Conservation (phyloP, 2,888 invertebrate genomes). For the Tiphia femorata region DNA sequence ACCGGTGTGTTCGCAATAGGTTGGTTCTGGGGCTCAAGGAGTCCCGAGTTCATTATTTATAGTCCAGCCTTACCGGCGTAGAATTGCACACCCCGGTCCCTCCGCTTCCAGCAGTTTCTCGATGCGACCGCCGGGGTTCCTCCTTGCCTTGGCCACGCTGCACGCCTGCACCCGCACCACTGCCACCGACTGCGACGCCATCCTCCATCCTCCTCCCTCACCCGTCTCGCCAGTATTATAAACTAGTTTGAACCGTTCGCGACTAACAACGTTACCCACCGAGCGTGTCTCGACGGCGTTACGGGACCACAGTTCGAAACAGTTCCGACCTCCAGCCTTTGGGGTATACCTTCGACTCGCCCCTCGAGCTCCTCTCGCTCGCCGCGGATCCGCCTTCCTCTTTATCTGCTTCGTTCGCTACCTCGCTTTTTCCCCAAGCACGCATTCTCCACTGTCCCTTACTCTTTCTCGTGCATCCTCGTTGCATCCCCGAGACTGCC, state of each 20-base stretch:
- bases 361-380: slow-evolving; percentile 1
- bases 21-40: slow-evolving; percentile 29
- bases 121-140: background rate
- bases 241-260: slow-evolving; percentile 43
- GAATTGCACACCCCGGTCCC: slow-evolving; percentile 32
- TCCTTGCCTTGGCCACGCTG: background rate
- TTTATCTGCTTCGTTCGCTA: too few species aligned
- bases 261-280: slow-evolving; percentile 33
- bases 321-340: slow-evolving; percentile 32
- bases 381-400: background rate
- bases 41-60: slow-evolving; percentile 58
- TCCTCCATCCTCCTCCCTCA: slow-evolving; percentile 15
- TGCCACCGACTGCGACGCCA: background rate
- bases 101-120: background rate
- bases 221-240: slow-evolving; percentile 36
- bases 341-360: background rate
- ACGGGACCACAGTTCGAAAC: slow-evolving; percentile 35
- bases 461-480: background rate
- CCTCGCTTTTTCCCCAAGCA: slow-evolving; percentile 10
- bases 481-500: background rate
- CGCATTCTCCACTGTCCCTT: background rate
- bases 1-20: slow-evolving; percentile 21
- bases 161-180: background rate
- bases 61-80: slow-evolving; percentile 43
- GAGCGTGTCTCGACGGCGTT: slow-evolving; percentile 28